Conservation (phyloP, 2,797 vertebrate genomes). For the Labeo calbasu region DNA sequence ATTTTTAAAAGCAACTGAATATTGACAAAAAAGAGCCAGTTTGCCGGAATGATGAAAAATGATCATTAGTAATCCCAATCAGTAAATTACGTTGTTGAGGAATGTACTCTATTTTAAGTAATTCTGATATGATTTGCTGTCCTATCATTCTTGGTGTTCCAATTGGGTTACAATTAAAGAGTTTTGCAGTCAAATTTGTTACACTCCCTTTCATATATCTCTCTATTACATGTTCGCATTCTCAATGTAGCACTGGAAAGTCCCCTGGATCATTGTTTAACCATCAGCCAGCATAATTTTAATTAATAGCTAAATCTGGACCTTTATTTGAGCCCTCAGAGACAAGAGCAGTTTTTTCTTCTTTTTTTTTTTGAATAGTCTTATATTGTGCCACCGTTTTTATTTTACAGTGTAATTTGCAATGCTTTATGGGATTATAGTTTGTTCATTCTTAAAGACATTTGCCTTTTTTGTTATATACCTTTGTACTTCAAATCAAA, state of each 20-base stretch:
- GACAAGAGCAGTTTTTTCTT: neutral
- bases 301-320: neutral
- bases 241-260: neutral
- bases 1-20: neutral
- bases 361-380: neutral
- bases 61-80: neutral
- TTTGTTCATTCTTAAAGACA: neutral
- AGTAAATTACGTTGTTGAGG: neutral
- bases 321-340: neutral
- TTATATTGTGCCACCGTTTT: neutral
- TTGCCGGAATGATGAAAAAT: neutral
- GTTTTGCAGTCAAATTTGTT: neutral
- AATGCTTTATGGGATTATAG: neutral
- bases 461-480: neutral
- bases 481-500: neutral
- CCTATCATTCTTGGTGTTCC: neutral
- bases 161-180: neutral
- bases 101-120: neutral
- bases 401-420: neutral
- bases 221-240: neutral
- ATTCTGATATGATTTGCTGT: neutral
- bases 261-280: neutral
- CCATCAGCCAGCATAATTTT: neutral
- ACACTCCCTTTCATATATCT: neutral
- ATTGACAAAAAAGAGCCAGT: neutral